Conservation (phyloP, 92 coral and sea anemone genomes). For the Zoanthus solanderi region DNA sequence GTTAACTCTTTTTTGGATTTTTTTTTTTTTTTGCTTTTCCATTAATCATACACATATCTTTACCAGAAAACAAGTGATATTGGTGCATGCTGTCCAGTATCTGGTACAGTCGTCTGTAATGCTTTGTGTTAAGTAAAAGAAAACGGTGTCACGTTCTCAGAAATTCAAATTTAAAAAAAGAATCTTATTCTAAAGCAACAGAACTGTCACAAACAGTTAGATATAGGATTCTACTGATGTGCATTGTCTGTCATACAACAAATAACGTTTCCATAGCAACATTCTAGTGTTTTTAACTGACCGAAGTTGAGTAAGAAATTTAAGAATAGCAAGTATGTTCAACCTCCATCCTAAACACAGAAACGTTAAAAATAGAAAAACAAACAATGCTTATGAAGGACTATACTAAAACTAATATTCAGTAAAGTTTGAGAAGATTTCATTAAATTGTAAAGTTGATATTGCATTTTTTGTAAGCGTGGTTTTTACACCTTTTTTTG, state of each 20-base stretch:
- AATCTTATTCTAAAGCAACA: constrained; percentile 3
- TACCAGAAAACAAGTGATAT: background rate
- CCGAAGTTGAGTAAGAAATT: constrained; percentile 4
- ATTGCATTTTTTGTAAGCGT: constrained; percentile 13
- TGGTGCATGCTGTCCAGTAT: background rate
- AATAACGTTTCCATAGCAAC: constrained; percentile 3
- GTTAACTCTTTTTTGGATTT: background rate
- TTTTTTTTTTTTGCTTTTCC: background rate
- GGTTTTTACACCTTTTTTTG: background rate
- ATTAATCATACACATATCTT: background rate
- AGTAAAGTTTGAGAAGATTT: background rate
- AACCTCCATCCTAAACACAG: constrained; percentile 1
- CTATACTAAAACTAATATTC: background rate
- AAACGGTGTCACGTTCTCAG: background rate
- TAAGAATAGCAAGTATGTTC: constrained; percentile 3
- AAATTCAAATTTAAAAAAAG: background rate
- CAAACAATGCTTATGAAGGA: constrained; percentile 1
- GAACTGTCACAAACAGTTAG: background rate
- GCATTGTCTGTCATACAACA: background rate
- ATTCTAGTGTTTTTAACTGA: constrained; percentile 7
- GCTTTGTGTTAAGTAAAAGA: background rate
- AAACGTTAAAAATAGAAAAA: background rate
- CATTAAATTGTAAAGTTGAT: background rate
- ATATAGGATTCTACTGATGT: background rate
- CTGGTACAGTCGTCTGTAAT: constrained; percentile 5